Base-by-base conservation (phyloP, 2,888 invertebrate species). In the Syritta pipiens region DNA sequence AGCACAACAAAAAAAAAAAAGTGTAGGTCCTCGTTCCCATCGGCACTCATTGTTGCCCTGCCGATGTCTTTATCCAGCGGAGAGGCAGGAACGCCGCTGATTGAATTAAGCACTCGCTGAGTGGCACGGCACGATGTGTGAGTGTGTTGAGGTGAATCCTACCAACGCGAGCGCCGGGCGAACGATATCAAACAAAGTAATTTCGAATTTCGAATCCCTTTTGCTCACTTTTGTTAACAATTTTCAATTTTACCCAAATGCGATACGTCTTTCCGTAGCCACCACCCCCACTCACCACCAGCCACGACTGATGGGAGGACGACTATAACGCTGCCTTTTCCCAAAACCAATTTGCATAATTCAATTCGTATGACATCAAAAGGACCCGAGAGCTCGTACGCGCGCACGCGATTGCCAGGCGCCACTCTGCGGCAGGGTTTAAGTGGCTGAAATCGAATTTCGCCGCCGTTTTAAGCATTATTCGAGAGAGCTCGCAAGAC, bases 351-450 rank as follows among this genome's bases (percentile, higher is more conserved):
- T 79, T 79, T 79, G 42, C 79, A 79, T 79, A 79, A 79, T 79
- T 79, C 74, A 79, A 79, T 79, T 79, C 74, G 79, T 74, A 68
- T 79, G 67, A 79, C 79, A 79, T 79, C 79, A 79, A 79, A 79
- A 74, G 79, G 68, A 79, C 67, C 74, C 68, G 30, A 59, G 59
- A 59, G 71, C 53, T 65, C 22, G 40, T 71, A 53, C 67, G 49
- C 57, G 48, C 79, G 67, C 79, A 79, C 65, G 72, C 67, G 17
- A 72, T 72, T 72, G 53, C 57, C 57, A 44, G 60, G 53, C 65
- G 65, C 65, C 62, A 67, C 68, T 74, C 67, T 68, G 68, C 57
- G 65, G 79, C 74, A 74, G 79, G 74, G 67, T 74, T 79, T 79
- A 79, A 79, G 79, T 79, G 74, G 79, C 79, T 74, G 49, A 79